Conservation (phyloP, 37 sponge, comb jelly and placozoan genomes). For the Halisarca cf. caerulea region DNA sequence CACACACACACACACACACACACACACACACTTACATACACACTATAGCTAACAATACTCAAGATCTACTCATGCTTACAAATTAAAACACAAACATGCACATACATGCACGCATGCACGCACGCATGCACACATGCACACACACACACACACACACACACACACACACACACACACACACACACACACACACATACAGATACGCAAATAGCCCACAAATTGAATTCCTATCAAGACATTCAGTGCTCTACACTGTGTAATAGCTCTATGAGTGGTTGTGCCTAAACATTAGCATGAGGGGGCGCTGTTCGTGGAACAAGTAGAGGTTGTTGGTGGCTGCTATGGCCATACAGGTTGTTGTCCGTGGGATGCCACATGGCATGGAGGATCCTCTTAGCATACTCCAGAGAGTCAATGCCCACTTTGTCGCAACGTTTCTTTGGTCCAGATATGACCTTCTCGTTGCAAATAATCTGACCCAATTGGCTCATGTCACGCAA, state of each 20-base stretch:
- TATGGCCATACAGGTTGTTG: slow-evolving; percentile 96
- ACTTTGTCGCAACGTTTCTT: slow-evolving; percentile 84
- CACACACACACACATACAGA: too few species aligned
- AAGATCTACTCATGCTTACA: not conserved
- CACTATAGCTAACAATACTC: too few species aligned
- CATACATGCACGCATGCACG: too few species aligned
- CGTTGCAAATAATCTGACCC: slow-evolving; percentile 83
- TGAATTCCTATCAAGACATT: slow-evolving; percentile 1
- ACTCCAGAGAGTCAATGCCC: slow-evolving; percentile 88
- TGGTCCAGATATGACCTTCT: slow-evolving; percentile 68
- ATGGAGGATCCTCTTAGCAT: slow-evolving; percentile 90
- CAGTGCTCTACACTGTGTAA: too few species aligned
- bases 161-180: too few species aligned
- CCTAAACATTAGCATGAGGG: slow-evolving; percentile 9
- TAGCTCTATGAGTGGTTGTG: not conserved
- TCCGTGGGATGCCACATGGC: slow-evolving; percentile 98
- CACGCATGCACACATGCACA: too few species aligned
- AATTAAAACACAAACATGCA: too few species aligned
- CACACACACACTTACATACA: too few species aligned
- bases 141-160: too few species aligned
- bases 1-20: too few species aligned
- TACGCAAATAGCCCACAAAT: not conserved
- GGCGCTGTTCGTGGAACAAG: slow-evolving; percentile 94
- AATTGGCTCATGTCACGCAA: slow-evolving; percentile 90
- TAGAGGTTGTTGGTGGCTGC: slow-evolving; percentile 99